Evolutionary conservation across 2,113 vertebrate genomes (phyloP), one percentile per base, ranked within the genome.

Genomic region (Aix galericulata): DNA sequence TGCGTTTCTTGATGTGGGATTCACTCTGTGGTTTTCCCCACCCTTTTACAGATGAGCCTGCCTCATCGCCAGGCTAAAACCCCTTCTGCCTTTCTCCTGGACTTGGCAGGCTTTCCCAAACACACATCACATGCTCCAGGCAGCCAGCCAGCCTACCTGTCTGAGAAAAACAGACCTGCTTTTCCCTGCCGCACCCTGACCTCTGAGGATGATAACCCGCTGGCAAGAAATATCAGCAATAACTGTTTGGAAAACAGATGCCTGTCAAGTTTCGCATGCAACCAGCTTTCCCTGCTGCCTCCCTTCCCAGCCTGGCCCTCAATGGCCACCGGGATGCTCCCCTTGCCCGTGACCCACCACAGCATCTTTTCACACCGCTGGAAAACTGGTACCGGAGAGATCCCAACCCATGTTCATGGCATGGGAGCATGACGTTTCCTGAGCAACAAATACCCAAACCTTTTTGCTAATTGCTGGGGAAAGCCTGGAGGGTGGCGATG

Each of bases 161-260:
- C 92, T 90, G 92, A 92, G 92, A 88, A 66, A 94, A 94, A 90
- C 95, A 96, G 88, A 73, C 72, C 92, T 93, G 82, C 82, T 93
- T 73, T 44, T 95, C 95, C 62, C 78, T 0, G 50, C 93, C 91
- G 3, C 90, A 8, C 96, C 94, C 94, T 63, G 75, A 86, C 85
- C 87, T 89, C 62, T 14, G 10, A 67, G 73, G 42, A 17, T 66
- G 82, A 81, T 91, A 86, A 71, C 66, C 69, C 13, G 32, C 52
- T 81, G 88, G 66, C 18, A 20, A 74, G 88, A 90, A 94, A 94
- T 88, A 75, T 84, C 79, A 75, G 66, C 82, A 86, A 5, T 78
- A 91, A 83, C 92, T 72, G 76, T 90, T 90, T 95, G 94, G 82
- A 88, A 93, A 92, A 78, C 88, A 90, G 72, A 86, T 20, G 40